A percentile compares a stretch with the other conserved stretches of the same genome.
Evolutionary conservation across 2,113 vertebrate species (phyloP).

Genomic region (Dromiciops gliroides): DNA sequence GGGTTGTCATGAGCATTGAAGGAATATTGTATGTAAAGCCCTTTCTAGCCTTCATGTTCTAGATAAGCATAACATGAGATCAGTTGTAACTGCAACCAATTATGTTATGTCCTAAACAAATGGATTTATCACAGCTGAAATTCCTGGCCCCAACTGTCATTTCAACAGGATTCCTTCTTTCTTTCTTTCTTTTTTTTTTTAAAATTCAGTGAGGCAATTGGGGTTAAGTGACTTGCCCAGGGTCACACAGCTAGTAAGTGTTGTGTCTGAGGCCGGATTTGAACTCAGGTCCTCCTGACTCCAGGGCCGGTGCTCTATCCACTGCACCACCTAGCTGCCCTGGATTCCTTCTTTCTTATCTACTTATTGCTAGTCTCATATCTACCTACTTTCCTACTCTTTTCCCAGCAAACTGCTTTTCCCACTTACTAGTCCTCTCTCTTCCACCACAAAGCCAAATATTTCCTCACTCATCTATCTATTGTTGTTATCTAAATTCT

Average conservation of each 20-base stretch:
- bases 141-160: neutral
- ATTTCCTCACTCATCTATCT: neutral
- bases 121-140: neutral
- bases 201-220: too few relatives aligned
- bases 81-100: neutral
- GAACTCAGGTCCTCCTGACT: too few relatives aligned
- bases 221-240: too few relatives aligned
- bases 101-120: neutral
- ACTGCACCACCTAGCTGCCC: too few relatives aligned
- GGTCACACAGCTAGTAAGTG: too few relatives aligned
- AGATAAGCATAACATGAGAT: neutral
- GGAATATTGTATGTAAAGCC: neutral
- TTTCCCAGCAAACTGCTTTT: neutral
- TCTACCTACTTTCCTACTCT: neutral
- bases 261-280: too few relatives aligned
- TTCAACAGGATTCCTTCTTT: neutral
- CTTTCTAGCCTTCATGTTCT: neutral
- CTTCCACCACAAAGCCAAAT: neutral
- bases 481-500: neutral
- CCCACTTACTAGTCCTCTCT: neutral
- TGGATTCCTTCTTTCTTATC: neutral
- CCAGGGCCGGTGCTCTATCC: too few relatives aligned
- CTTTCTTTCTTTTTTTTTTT: neutral
- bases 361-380: neutral
- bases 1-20: neutral